Evolutionary conservation across 2,888 invertebrate species (phyloP).

Genomic region (Phyllotreta cruciferae): DNA sequence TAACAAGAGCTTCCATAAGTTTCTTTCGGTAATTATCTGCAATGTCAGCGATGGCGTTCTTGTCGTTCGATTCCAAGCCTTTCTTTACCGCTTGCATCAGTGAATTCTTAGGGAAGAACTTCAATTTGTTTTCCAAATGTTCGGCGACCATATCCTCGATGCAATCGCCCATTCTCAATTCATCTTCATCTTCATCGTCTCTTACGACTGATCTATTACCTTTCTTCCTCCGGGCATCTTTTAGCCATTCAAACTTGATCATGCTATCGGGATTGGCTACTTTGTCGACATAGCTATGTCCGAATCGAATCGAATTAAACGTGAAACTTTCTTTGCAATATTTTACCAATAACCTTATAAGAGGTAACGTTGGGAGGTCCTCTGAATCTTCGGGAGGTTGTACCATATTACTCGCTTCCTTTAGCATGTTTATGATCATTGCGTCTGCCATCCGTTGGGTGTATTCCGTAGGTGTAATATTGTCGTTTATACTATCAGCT

Average conservation of each 20-base stretch:
- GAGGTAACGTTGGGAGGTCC: slow-evolving; percentile 67
- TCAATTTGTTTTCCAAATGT: slow-evolving; percentile 70
- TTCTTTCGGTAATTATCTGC: neutral
- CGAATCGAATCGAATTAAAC: slow-evolving; percentile 77
- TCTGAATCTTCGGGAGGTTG: slow-evolving; percentile 24
- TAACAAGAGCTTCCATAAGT: too few relatives aligned
- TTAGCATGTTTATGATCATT: slow-evolving; percentile 69
- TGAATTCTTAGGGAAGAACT: slow-evolving; percentile 76
- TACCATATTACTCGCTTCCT: slow-evolving; percentile 59
- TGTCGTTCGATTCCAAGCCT: slow-evolving; percentile 70
- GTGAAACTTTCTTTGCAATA: slow-evolving; percentile 78
- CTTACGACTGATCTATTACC: slow-evolving; percentile 31
- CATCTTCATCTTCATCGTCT: slow-evolving; percentile 37
- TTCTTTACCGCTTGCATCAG: slow-evolving; percentile 80
- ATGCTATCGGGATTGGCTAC: slow-evolving; percentile 89
- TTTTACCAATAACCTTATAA: slow-evolving; percentile 80
- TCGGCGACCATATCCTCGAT: slow-evolving; percentile 70
- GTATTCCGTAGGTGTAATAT: slow-evolving; percentile 39
- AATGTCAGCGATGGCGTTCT: slow-evolving; percentile 58
- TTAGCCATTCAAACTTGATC: slow-evolving; percentile 63
- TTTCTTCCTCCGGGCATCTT: slow-evolving; percentile 49
- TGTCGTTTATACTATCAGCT: slow-evolving; percentile 55
- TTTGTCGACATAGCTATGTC: slow-evolving; percentile 75
- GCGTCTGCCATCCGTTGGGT: slow-evolving; percentile 65
- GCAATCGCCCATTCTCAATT: slow-evolving; percentile 41